Evolutionary conservation across 23 tunicate genomes (phyloP), one percentile per base, ranked within the genome.

Genomic region (Ascidia mentula): DNA sequence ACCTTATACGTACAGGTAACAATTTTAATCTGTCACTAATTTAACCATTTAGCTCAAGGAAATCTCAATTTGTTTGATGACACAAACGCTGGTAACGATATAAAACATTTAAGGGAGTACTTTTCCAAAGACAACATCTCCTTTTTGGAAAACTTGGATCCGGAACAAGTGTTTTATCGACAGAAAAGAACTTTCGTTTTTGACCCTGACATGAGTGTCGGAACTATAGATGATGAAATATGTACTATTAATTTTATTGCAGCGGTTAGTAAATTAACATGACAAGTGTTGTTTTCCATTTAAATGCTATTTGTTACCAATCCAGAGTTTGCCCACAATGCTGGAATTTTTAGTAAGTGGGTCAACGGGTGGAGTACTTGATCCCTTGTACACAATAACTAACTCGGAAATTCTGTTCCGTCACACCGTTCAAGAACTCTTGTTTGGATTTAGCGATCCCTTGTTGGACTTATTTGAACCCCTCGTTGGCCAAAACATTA

Each of bases 1-100:
- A 1, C 98, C 98, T 17, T 93, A 93, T 42, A 79, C 72, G 9
- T 93, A 84, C 84, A 88, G 93, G 98, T 93, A 30, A 85, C 22
- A 5, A 40, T 31, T 15, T 42, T n/a, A n/a, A n/a, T n/a, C n/a
- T n/a, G n/a, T n/a, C n/a, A n/a, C n/a, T n/a, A n/a, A n/a, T n/a
- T n/a, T n/a, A n/a, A n/a, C n/a, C n/a, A n/a, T n/a, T n/a, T n/a
- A n/a, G n/a, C n/a, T n/a, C n/a, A n/a, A n/a, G n/a, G n/a, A n/a
- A n/a, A n/a, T n/a, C n/a, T n/a, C n/a, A n/a, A n/a, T n/a, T n/a
- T n/a, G n/a, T n/a, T n/a, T n/a, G n/a, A n/a, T n/a, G n/a, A n/a
- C n/a, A n/a, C n/a, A n/a, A n/a, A n/a, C n/a, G n/a, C n/a, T n/a
- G n/a, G n/a, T n/a, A n/a, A n/a, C n/a, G n/a, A n/a, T n/a, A n/a